Evolutionary conservation across 1,140 invertebrate genomes (phyloP), one percentile per base, ranked within the genome.

Genomic region (Heliconius eleuchia): DNA sequence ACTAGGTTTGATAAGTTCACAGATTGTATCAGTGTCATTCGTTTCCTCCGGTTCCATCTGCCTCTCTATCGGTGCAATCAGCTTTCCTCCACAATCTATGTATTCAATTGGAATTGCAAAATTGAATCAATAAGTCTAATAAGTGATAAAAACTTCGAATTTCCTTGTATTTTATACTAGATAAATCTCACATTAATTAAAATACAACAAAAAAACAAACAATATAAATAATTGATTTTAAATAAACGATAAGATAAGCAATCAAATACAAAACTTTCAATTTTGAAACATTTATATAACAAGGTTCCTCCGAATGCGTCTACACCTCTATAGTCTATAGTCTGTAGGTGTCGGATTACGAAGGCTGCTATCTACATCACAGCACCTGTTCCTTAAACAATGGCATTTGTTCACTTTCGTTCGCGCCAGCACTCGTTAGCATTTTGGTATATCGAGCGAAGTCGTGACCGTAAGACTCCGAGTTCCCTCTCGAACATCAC

Each of bases 361-460:
- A 74, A 78, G 75, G 77, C 80, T 42, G 76, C 76, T 80, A 85
- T 82, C 76, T 85, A 77, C 71, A 84, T 84, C 81, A 71, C 70
- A 80, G 80, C 86, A 88, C 86, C 87, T 89, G 86, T 86, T 83
- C 82, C 76, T 83, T 80, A 73, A 87, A 88, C 85, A 87, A 88
- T 86, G 80, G 84, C 78, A 77, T 78, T 84, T 78, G 86, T 88
- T 88, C 84, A 88, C 88, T 89, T 89, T 88, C 87, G 85, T 88
- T 83, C 80, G 83, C 82, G 80, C 81, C 77, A 42, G 34, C 83
- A 74, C 85, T 88, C 80, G 87, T 89, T 89, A 91, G 88, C 88
- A 88, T 89, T 89, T 88, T 86, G 80, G 85, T 86, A 85, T 87
- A 91, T 86, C 89, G 87, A 86, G 82, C 83, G 81, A 79, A 87